Percentiles rank a stretch among this genome's conserved stretches.
phyloP scores from a whole-genome alignment of 2,888 invertebrate genomes.

The Anodontia alba region DNA sequence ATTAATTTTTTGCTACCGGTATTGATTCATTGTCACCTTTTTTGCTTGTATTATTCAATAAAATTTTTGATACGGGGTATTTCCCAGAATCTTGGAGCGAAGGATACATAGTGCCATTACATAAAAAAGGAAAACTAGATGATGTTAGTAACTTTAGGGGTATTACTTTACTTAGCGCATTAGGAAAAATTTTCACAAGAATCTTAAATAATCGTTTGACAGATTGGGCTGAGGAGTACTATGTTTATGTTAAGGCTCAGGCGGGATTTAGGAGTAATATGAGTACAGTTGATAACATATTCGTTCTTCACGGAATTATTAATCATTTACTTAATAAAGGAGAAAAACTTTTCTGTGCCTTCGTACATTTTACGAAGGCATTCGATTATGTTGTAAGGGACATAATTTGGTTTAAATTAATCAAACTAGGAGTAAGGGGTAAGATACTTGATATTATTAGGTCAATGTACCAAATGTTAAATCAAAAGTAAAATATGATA shows the following conservation, averaged over 20 bases:
- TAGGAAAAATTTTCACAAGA: neutral
- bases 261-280: neutral
- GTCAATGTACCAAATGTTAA: no score
- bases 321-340: neutral
- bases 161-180: neutral
- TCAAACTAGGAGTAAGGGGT: no score
- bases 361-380: no score
- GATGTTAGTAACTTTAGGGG: neutral
- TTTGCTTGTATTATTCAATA: neutral
- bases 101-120: neutral
- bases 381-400: no score
- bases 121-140: neutral
- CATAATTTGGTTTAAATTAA: no score
- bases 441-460: no score
- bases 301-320: neutral
- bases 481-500: no score
- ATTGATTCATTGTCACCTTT: neutral
- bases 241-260: neutral
- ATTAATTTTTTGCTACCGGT: neutral
- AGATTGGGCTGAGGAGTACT: neutral
- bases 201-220: neutral
- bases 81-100: neutral
- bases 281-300: neutral
- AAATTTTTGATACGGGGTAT: neutral
- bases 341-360: no score